These are phyloP conservation scores for Portevinia maculata DNA, from an alignment of 2,888 invertebrate species.

Conservation along the genomic window DNA sequence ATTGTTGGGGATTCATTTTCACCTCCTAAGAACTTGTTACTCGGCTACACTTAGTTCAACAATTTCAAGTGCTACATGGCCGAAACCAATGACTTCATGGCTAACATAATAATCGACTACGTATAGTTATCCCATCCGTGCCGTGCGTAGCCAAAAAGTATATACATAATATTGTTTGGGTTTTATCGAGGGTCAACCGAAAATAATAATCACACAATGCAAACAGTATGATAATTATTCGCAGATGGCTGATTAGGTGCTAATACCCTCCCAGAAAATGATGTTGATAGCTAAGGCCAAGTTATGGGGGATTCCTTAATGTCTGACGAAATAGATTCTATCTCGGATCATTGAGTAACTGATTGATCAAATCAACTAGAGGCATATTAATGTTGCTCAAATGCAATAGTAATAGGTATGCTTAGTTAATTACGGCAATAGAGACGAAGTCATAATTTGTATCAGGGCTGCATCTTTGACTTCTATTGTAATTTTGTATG, in stretches of 20 bases:
- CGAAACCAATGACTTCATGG: conserved; percentile 2
- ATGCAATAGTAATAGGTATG: not conserved
- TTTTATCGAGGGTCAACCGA: conserved; percentile 66
- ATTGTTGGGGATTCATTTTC: conserved; percentile 23
- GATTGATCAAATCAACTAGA: conserved; percentile 15
- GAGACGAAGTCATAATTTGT: not conserved
- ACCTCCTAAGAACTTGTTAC: conserved; percentile 52
- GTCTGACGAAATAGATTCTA: conserved; percentile 24
- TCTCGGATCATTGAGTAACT: conserved; percentile 19
- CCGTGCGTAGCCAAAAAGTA: conserved; percentile 14
- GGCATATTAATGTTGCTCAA: conserved; percentile 2
- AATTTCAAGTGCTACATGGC: conserved; percentile 41
- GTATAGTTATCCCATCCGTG: conserved; percentile 20
- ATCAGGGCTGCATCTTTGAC: no score
- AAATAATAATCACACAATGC: conserved; percentile 21
- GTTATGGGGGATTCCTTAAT: conserved; percentile 40
- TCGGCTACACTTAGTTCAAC: conserved; percentile 53
- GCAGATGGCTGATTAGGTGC: conserved; percentile 45
- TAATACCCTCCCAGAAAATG: conserved; percentile 33
- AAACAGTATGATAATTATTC: conserved; percentile 54
- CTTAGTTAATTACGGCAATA: not conserved
- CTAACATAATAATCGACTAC: conserved; percentile 13
- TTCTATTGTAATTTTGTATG: no score
- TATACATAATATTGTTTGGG: conserved; percentile 20
- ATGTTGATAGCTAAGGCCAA: conserved; percentile 47